Conservation (phyloP, 2,888 invertebrate species). For the Tinea trinotella region DNA sequence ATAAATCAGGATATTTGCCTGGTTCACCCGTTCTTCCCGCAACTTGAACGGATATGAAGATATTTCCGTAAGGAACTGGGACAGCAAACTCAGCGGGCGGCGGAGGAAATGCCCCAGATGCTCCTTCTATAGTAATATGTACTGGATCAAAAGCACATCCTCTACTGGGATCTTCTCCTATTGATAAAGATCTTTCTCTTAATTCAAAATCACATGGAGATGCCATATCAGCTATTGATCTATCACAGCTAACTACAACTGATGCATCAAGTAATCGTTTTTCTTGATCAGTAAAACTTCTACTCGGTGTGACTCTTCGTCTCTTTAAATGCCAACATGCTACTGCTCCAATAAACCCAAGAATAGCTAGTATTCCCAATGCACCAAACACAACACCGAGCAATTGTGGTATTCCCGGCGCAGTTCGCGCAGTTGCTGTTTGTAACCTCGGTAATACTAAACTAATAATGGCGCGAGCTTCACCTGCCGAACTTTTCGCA, state of each 20-base stretch:
- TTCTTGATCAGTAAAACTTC: slow-evolving; percentile 89
- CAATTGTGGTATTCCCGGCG: slow-evolving; percentile 81
- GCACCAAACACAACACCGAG: slow-evolving; percentile 82
- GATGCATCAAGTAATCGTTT: slow-evolving; percentile 88
- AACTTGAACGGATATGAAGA: slow-evolving; percentile 90
- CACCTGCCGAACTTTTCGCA: slow-evolving; percentile 78
- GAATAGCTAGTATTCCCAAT: slow-evolving; percentile 77
- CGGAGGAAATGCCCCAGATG: slow-evolving; percentile 61
- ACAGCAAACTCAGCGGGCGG: slow-evolving; percentile 72
- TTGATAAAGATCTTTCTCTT: slow-evolving; percentile 50
- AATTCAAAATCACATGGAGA: slow-evolving; percentile 67
- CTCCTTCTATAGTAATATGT: slow-evolving; percentile 75
- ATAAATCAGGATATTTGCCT: slow-evolving; percentile 81
- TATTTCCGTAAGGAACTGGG: slow-evolving; percentile 77
- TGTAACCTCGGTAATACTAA: slow-evolving; percentile 69
- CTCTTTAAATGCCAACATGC: slow-evolving; percentile 78
- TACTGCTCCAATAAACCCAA: slow-evolving; percentile 72
- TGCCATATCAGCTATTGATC: slow-evolving; percentile 77
- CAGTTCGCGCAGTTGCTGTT: slow-evolving; percentile 84
- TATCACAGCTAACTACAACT: slow-evolving; percentile 74
- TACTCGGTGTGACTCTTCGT: slow-evolving; percentile 76
- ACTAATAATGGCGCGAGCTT: slow-evolving; percentile 75
- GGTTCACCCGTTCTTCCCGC: slow-evolving; percentile 56
- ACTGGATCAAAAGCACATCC: slow-evolving; percentile 72
- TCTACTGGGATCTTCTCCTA: slow-evolving; percentile 55